These are phyloP conservation scores for Valencia hispanica DNA, from an alignment of 2,797 vertebrate species.

Conservation along the genomic window DNA sequence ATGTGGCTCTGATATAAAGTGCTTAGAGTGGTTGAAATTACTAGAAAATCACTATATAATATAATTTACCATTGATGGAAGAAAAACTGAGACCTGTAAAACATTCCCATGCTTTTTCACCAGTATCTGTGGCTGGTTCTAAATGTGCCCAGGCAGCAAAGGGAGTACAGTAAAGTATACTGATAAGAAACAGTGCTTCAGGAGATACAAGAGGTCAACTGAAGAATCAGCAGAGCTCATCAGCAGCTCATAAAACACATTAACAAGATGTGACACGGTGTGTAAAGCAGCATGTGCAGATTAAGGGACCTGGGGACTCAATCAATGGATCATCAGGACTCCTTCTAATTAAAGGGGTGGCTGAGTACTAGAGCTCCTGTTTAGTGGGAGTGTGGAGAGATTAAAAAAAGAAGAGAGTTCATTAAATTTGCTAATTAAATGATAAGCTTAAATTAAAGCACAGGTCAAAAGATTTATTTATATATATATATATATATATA, in stretches of 20 bases:
- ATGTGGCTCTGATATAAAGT: background rate
- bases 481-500: no score
- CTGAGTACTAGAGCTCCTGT: constrained; percentile 44
- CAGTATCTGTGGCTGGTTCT: constrained; percentile 12
- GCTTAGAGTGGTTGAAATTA: background rate
- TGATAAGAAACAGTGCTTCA: constrained; percentile 25
- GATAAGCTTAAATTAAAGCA: constrained; percentile 79
- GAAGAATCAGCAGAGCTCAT: constrained; percentile 50
- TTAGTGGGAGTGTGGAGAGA: constrained; percentile 41
- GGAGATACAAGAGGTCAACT: constrained; percentile 36
- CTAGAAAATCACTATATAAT: background rate
- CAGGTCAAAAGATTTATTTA: constrained; percentile 58
- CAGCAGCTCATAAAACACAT: constrained; percentile 51
- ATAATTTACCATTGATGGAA: background rate
- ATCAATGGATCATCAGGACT: constrained; percentile 72
- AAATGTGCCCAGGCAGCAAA: constrained; percentile 23
- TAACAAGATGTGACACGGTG: constrained; percentile 58
- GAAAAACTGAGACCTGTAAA: background rate
- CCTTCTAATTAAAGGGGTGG: constrained; percentile 63
- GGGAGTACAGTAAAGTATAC: constrained; percentile 7
- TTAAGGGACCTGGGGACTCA: constrained; percentile 37
- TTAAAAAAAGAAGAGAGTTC: constrained; percentile 61
- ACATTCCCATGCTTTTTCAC: background rate
- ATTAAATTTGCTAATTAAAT: constrained; percentile 81
- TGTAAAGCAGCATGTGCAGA: constrained; percentile 55